Conservation (phyloP, 1,140 invertebrate genomes). For the Drosophila teissieri region DNA sequence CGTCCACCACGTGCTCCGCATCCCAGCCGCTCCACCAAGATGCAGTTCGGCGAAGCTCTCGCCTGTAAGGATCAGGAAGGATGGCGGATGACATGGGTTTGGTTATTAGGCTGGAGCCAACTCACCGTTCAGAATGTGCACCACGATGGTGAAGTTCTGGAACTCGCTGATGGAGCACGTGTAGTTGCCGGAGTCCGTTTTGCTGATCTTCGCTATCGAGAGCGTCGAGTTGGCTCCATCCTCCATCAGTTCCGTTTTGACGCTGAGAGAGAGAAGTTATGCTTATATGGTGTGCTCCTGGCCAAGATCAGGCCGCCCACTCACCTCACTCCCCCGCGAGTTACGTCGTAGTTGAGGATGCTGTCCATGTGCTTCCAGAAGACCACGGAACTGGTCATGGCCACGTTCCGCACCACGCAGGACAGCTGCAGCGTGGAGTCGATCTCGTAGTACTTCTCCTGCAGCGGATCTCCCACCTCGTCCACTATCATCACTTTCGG, state of each 20-base stretch:
- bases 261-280: conserved; percentile 84
- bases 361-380: conserved; percentile 90
- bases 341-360: conserved; percentile 90
- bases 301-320: not conserved
- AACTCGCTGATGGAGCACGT: conserved; percentile 89
- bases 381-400: conserved; percentile 88
- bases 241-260: conserved; percentile 90
- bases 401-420: conserved; percentile 90
- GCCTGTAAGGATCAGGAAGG: conserved; percentile 76
- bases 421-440: conserved; percentile 90
- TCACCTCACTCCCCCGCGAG: conserved; percentile 90
- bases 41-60: conserved; percentile 88
- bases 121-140: conserved; percentile 91
- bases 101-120: not conserved
- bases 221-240: conserved; percentile 91
- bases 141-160: conserved; percentile 88
- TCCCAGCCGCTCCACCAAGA: conserved; percentile 81
- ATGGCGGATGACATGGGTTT: not conserved
- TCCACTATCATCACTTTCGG: conserved; percentile 91
- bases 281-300: not conserved
- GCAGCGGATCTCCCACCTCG: conserved; percentile 88
- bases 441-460: conserved; percentile 91
- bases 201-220: conserved; percentile 90
- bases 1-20: conserved; percentile 21
- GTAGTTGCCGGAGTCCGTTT: conserved; percentile 91